Evolutionary conservation across 2,888 invertebrate species (phyloP), one percentile per base, ranked within the genome.

Genomic region (Andricus quercusramuli): DNA sequence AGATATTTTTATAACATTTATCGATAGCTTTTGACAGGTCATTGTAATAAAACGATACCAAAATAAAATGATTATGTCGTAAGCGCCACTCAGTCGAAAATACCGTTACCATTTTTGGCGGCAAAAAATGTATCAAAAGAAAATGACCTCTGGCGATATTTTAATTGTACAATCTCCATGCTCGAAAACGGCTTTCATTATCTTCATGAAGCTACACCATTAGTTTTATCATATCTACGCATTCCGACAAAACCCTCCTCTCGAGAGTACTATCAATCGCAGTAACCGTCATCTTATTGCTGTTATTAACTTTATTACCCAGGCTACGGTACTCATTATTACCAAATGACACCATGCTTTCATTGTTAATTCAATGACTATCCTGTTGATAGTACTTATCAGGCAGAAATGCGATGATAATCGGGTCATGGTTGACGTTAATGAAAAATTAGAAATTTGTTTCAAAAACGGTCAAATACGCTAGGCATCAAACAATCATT

Each of bases 231-330:
- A 70, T 70, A 51, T 70, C 29, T 70, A 17, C 25, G 6, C 47
- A 51, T 25, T 25, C 25, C 20, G 17, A 51, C 25, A 51, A 47
- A 70, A 51, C n/a, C 29, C 17, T 29, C 51, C 29, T 70, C 20
- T 70, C 29, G 11, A 17, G 29, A 70, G 51, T 32, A 70, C 20
- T 51, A 51, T 70, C 70, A 51, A 29, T 70, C 29, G 25, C 25
- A 17, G 25, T 47, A 70, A 70, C 25, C 20, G 11, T 51, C 51
- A 2, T 51, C n/a, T 29, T 47, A 51, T 70, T 70, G 47, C 47
- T 47, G 25, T 68, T 68, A 47, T 68, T 68, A 68, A 68, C 51
- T 70, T 70, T 70, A 70, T 51, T 51, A 51, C 29, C 15, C 8
- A 47, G 15, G 20, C 25, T 20, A 47, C 25, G 17, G 47, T 20